A percentile compares a stretch with the other conserved stretches of the same genome.
phyloP scores from a whole-genome alignment of 1,140 invertebrate species.

The Xylocopa sonorina region DNA sequence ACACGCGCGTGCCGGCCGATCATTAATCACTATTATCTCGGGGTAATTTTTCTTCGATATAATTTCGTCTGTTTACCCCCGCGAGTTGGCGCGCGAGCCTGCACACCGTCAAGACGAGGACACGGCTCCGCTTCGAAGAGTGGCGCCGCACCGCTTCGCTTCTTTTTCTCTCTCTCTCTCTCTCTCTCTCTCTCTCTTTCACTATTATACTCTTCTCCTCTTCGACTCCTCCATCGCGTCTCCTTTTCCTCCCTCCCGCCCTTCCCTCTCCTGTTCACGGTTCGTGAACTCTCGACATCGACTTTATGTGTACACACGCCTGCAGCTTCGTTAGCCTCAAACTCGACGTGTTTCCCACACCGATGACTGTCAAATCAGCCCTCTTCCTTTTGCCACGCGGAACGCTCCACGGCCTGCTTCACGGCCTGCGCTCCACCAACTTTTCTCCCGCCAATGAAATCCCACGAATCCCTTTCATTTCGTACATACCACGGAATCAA shows the following conservation, averaged over 20 bases:
- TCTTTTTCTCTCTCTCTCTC: not conserved
- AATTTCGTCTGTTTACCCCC: conserved; percentile 79
- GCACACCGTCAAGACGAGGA: conserved; percentile 57
- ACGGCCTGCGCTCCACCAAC: not conserved
- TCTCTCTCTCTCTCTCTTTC: not conserved
- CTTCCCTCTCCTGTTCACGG: conserved; percentile 48
- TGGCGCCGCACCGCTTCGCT: conserved; percentile 40
- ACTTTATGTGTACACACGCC: conserved; percentile 61
- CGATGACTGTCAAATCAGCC: conserved; percentile 55
- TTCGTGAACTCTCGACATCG: conserved; percentile 64
- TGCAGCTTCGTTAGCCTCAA: conserved; percentile 65
- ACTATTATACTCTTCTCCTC: not conserved
- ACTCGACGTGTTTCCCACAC: conserved; percentile 58
- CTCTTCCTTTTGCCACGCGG: conserved; percentile 29
- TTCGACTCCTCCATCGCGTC: conserved; percentile 13
- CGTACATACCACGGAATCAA: no score
- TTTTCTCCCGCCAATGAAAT: conserved; percentile 6
- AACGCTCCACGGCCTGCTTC: conserved; percentile 8
- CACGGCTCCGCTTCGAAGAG: conserved; percentile 60
- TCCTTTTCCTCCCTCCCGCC: not conserved
- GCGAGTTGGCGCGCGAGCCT: conserved; percentile 69
- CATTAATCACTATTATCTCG: conserved; percentile 80
- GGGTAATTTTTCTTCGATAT: conserved; percentile 79
- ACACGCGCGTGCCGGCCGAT: conserved; percentile 63
- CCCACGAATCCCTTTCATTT: not conserved